Conservation (phyloP, 2,888 invertebrate genomes). For the Cosmorhoe ocellata region DNA sequence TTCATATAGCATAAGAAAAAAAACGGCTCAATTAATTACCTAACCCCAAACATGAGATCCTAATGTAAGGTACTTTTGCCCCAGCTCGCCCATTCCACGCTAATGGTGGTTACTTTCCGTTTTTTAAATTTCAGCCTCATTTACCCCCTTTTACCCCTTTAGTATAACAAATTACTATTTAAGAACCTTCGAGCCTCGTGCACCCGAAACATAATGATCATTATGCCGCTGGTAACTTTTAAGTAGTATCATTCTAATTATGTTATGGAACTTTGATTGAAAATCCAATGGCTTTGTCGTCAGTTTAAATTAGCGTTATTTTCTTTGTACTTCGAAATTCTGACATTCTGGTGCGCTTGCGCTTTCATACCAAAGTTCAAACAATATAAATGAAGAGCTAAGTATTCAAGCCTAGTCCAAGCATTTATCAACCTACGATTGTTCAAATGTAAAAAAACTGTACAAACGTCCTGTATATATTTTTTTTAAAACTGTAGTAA, state of each 20-base stretch:
- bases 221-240: constrained; percentile 24
- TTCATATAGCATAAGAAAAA: constrained; percentile 26
- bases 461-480: too few relatives aligned
- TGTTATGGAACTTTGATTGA: constrained; percentile 10
- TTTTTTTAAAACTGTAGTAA: too few relatives aligned
- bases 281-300: constrained; percentile 1
- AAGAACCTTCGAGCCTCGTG: constrained; percentile 31
- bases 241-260: constrained; percentile 12
- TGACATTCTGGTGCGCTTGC: too few relatives aligned
- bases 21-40: constrained; percentile 27
- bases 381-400: too few relatives aligned
- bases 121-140: constrained; percentile 42
- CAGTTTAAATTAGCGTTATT: not conserved
- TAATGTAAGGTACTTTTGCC: constrained; percentile 28
- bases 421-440: too few relatives aligned
- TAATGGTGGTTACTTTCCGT: constrained; percentile 47
- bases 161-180: constrained; percentile 39
- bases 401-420: too few relatives aligned
- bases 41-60: constrained; percentile 28
- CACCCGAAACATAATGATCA: constrained; percentile 30
- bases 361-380: too few relatives aligned
- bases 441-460: too few relatives aligned
- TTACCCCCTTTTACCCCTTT: constrained; percentile 41
- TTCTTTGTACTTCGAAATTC: too few relatives aligned
- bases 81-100: constrained; percentile 29